These are phyloP conservation scores for Chloromyia formosa DNA, from an alignment of 2,888 invertebrate genomes.

Conservation along the genomic window DNA sequence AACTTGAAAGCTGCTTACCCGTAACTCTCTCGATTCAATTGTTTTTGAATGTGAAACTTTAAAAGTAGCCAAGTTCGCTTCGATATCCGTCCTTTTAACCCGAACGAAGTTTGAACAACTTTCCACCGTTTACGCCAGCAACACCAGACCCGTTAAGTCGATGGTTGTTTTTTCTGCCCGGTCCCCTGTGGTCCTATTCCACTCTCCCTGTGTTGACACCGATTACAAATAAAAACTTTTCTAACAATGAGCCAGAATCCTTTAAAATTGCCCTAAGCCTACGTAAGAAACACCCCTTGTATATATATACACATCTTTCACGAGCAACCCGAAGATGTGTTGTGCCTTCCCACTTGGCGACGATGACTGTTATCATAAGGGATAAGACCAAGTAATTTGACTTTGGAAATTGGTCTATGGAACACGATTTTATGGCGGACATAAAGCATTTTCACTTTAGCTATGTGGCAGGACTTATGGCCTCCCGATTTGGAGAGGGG, in stretches of 20 bases:
- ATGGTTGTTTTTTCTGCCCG: not conserved
- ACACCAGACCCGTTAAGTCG: not conserved
- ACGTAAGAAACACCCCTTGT: constrained; percentile 10
- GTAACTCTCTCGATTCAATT: too few relatives aligned
- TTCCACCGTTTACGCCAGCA: not conserved
- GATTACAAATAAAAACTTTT: constrained; percentile 27
- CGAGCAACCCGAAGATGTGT: not conserved
- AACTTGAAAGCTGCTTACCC: too few relatives aligned
- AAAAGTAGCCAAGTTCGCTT: too few relatives aligned
- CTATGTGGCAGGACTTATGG: not conserved
- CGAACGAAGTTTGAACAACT: constrained; percentile 15
- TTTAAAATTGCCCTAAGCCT: constrained; percentile 20
- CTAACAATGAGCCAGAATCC: constrained; percentile 12
- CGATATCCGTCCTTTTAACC: too few relatives aligned
- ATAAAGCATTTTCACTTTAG: constrained; percentile 47
- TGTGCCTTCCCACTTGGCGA: not conserved
- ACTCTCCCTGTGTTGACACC: not conserved
- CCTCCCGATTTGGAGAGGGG: constrained; percentile 3
- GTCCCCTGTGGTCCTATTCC: not conserved
- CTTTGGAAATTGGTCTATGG: constrained; percentile 37
- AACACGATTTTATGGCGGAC: constrained; percentile 45
- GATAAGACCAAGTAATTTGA: constrained; percentile 42
- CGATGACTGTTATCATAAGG: constrained; percentile 30
- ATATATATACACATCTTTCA: constrained; percentile 4
- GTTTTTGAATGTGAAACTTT: too few relatives aligned